Percentiles rank a stretch among this genome's conserved stretches.
Conservation (phyloP, 2,888 invertebrate genomes). For the Drosophila monieri region DNA sequence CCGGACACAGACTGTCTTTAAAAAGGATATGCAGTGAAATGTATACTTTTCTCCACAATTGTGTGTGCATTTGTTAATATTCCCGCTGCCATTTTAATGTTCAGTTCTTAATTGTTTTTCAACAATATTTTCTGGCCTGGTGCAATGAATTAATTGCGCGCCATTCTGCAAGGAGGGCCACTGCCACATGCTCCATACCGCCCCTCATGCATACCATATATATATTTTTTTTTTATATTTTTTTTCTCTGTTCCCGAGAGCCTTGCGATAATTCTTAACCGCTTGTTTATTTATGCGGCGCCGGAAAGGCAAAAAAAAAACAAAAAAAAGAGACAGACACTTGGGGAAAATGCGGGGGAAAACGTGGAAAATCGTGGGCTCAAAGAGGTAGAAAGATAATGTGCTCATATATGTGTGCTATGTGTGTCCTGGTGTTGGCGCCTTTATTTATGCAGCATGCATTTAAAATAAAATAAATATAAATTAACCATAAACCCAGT, state of each 20-base stretch:
- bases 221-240: not conserved
- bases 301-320: conserved; percentile 52
- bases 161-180: conserved; percentile 48
- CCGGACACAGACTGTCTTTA: not conserved
- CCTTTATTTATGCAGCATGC: conserved; percentile 74
- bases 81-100: conserved; percentile 54
- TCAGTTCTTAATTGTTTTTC: conserved; percentile 72
- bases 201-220: not conserved
- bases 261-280: conserved; percentile 74
- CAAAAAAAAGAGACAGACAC: conserved; percentile 6
- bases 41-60: not conserved
- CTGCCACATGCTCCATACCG: not conserved
- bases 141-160: conserved; percentile 55
- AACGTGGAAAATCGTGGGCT: conserved; percentile 11
- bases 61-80: too few relatives aligned
- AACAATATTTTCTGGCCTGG: conserved; percentile 57
- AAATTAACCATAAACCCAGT: conserved; percentile 66
- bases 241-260: conserved; percentile 24
- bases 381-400: conserved; percentile 51
- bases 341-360: conserved; percentile 7
- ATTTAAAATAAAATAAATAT: conserved; percentile 78
- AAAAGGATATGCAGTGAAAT: not conserved
- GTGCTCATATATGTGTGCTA: conserved; percentile 21
- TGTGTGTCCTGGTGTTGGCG: conserved; percentile 14
- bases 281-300: conserved; percentile 75